Conservation (phyloP, 2,113 vertebrate species). For the Python bivittatus region DNA sequence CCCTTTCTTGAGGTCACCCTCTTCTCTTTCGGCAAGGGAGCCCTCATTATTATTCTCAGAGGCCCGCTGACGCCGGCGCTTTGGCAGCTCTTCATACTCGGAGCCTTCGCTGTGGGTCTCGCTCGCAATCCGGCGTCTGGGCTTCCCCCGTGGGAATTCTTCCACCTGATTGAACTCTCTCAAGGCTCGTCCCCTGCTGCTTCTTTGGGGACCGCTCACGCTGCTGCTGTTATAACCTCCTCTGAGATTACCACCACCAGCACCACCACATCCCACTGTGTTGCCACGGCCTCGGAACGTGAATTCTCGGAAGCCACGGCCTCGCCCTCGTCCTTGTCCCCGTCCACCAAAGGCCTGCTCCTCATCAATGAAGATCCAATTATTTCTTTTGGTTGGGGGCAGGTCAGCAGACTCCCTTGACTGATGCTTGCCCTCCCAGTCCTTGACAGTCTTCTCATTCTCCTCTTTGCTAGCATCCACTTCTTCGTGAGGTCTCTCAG, state of each 20-base stretch:
- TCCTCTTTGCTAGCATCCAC: constrained; percentile 78
- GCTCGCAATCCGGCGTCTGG: constrained; percentile 88
- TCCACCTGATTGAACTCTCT: constrained; percentile 83
- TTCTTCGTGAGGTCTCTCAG: constrained; percentile 77
- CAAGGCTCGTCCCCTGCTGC: constrained; percentile 78
- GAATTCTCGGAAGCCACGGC: constrained; percentile 91
- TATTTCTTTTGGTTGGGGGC: constrained; percentile 84
- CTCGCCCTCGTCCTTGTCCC: constrained; percentile 83
- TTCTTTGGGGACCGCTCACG: constrained; percentile 74
- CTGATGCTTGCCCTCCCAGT: constrained; percentile 76
- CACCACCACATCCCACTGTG: constrained; percentile 9
- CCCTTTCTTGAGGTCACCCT: constrained; percentile 78
- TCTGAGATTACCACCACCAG: constrained; percentile 58
- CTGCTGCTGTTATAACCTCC: constrained; percentile 29
- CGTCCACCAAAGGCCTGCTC: constrained; percentile 92
- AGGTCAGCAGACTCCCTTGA: constrained; percentile 78
- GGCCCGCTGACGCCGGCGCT: constrained; percentile 88
- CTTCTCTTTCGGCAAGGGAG: constrained; percentile 67
- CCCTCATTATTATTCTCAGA: constrained; percentile 79
- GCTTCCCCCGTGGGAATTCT: constrained; percentile 86
- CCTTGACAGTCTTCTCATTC: constrained; percentile 73
- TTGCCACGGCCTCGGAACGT: constrained; percentile 81
- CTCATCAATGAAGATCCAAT: constrained; percentile 98
- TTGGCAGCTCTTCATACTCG: constrained; percentile 94
- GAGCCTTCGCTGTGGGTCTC: constrained; percentile 96